These are phyloP conservation scores for Tiphia femorata DNA, from an alignment of 2,888 invertebrate genomes.

Conservation along the genomic window DNA sequence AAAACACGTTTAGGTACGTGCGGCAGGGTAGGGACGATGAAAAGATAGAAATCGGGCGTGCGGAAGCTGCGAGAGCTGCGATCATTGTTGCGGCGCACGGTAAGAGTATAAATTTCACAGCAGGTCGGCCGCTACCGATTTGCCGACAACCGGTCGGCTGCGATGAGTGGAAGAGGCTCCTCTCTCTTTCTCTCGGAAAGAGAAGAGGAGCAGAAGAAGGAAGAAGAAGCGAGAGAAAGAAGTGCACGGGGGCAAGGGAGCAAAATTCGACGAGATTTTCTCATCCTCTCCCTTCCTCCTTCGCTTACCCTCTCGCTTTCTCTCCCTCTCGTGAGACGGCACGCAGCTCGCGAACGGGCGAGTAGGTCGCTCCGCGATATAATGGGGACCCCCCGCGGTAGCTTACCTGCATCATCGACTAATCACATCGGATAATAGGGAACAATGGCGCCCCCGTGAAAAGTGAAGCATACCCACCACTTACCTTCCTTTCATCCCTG, in stretches of 20 bases:
- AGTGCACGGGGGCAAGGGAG: too few relatives aligned
- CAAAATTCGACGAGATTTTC: constrained; percentile 19
- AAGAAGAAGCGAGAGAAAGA: constrained; percentile 12
- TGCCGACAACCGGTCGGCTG: constrained; percentile 9
- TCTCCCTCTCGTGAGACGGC: constrained; percentile 9
- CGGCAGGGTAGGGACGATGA: constrained; percentile 2
- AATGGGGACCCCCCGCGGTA: constrained; percentile 68
- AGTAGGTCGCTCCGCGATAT: constrained; percentile 46
- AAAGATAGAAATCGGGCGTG: constrained; percentile 45
- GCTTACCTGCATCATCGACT: constrained; percentile 69
- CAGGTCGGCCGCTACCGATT: constrained; percentile 43
- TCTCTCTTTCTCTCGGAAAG: too few relatives aligned
- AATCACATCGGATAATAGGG: constrained; percentile 67
- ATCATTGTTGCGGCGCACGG: constrained; percentile 45
- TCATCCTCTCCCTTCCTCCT: not conserved
- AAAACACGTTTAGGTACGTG: constrained; percentile 29
- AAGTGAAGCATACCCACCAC: constrained; percentile 65
- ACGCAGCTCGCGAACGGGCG: constrained; percentile 48
- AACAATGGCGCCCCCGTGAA: constrained; percentile 65
- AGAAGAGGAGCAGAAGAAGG: constrained; percentile 11
- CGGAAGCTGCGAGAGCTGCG: constrained; percentile 37
- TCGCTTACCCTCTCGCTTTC: constrained; percentile 7
- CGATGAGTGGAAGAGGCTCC: too few relatives aligned
- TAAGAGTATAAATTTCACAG: constrained; percentile 53
- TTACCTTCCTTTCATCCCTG: constrained; percentile 50